Evolutionary conservation across 2,113 vertebrate genomes (phyloP).

Genomic region (Platanista minor): DNA sequence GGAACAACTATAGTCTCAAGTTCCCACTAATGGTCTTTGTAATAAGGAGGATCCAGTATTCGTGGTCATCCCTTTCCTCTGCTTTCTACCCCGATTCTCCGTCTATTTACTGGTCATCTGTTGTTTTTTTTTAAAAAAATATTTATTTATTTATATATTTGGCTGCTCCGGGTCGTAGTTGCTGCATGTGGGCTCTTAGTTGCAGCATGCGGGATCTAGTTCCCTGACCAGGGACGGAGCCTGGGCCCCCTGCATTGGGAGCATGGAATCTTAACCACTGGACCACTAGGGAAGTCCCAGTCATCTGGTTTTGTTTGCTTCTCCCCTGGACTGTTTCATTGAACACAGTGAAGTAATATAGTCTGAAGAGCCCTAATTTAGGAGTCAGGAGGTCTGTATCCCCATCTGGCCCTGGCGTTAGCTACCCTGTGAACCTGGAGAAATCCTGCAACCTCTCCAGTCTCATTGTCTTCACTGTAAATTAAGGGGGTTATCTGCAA

Average conservation of each 20-base stretch:
- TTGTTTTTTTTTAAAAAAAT: too few relatives aligned
- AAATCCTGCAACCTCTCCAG: background rate
- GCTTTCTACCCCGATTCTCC: background rate
- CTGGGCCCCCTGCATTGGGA: too few relatives aligned
- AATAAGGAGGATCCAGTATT: background rate
- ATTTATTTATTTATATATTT: too few relatives aligned
- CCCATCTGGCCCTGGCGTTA: background rate
- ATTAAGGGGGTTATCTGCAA: background rate
- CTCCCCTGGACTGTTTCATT: background rate
- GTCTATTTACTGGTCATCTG: background rate
- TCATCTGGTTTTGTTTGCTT: constrained; percentile 3
- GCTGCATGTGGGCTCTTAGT: too few relatives aligned
- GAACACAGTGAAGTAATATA: background rate
- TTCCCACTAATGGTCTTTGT: background rate
- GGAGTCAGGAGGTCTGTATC: background rate
- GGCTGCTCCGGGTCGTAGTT: too few relatives aligned
- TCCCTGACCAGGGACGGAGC: too few relatives aligned
- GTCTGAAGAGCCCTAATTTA: background rate
- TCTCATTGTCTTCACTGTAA: background rate
- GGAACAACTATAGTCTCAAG: background rate
- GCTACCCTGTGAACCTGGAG: background rate
- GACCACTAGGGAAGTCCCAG: too few relatives aligned
- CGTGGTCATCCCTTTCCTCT: background rate
- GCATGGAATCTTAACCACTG: too few relatives aligned
- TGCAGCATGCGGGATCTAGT: too few relatives aligned